A percentile compares a stretch with the other conserved stretches of the same genome.
Conservation (phyloP, 2,888 invertebrate species). For the Lithodes maja region DNA sequence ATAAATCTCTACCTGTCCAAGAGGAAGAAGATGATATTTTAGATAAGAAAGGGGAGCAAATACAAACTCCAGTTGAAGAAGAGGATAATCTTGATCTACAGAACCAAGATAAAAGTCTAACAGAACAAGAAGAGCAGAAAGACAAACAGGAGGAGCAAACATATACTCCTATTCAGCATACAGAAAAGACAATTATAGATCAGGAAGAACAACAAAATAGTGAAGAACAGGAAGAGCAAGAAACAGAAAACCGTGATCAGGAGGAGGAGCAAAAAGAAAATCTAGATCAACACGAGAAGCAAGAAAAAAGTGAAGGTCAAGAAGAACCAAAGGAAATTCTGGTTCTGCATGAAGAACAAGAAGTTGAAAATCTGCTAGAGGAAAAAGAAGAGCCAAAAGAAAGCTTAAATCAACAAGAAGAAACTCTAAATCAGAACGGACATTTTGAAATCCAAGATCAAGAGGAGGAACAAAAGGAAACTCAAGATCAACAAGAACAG, state of each 20-base stretch:
- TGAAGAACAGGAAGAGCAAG: not conserved
- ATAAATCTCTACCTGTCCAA: not conserved
- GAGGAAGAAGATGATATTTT: too few relatives aligned
- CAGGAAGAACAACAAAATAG: constrained; percentile 2
- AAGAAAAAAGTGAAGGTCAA: not conserved
- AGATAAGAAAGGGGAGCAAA: too few relatives aligned
- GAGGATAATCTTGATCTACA: not conserved
- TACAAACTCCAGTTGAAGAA: not conserved
- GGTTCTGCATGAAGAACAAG: not conserved
- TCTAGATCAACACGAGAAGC: constrained; percentile 3
- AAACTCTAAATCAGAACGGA: not conserved
- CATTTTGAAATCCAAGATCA: too few relatives aligned
- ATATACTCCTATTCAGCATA: not conserved
- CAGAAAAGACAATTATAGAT: constrained; percentile 6
- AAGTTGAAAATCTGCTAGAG: not conserved
- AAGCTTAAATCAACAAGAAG: not conserved
- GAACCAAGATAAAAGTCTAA: not conserved
- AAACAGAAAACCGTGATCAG: not conserved
- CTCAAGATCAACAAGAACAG: not conserved
- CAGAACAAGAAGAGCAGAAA: not conserved
- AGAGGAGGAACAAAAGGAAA: not conserved
- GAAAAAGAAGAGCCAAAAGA: not conserved
- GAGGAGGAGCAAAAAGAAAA: not conserved
- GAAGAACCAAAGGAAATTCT: not conserved
- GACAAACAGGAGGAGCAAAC: constrained; percentile 10